Base-by-base conservation (phyloP, 2,888 invertebrate genomes). In the Conchocele bisecta region DNA sequence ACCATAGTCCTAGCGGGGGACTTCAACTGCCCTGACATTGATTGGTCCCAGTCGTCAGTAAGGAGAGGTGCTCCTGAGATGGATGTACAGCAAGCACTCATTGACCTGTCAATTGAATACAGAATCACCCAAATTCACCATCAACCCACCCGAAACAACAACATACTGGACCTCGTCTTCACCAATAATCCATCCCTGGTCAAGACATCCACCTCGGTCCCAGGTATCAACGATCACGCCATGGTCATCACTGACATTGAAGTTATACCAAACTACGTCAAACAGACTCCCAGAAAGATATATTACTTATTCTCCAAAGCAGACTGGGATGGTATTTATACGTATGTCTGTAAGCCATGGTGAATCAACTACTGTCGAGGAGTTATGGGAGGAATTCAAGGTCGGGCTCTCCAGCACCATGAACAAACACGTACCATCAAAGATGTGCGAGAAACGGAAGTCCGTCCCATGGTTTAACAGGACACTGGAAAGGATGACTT, bases 11-110 rank as follows among this genome's bases (percentile, higher is more conserved):
- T 65, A 3, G 57, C 54, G 4, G 61, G 67, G 1, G 59, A 54
- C 41, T 60, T 67, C 39, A 53, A 60, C 41, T 67, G 53, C 54
- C 60, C 59, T 13, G 67, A 67, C 46, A 59, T 54, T 17, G 44
- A 65, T 39, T 72, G 61, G 61, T 28, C 13, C 50, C 56, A 61
- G 4, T 31, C 57, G 42, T n/a, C 24, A 29, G 42, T 63, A 6
- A 61, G 57, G 3, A 46, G 24, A 37, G 50, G 61, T 20, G 50
- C 57, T 5, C 24, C 61, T 1, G 61, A 68, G n/a, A 33, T 56
- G 24, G 68, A 58, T 24, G 51, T 70, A 6, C 64, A 63, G 22
- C 63, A 70, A 24, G 58, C 53, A 13, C 42, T 63, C 2, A 3
- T 70, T 20, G 70, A 70, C 24, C 24, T 64, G 2, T 24, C 64